These are phyloP conservation scores for Sylvia borin DNA, from an alignment of 2,797 vertebrate species.

Conservation along the genomic window DNA sequence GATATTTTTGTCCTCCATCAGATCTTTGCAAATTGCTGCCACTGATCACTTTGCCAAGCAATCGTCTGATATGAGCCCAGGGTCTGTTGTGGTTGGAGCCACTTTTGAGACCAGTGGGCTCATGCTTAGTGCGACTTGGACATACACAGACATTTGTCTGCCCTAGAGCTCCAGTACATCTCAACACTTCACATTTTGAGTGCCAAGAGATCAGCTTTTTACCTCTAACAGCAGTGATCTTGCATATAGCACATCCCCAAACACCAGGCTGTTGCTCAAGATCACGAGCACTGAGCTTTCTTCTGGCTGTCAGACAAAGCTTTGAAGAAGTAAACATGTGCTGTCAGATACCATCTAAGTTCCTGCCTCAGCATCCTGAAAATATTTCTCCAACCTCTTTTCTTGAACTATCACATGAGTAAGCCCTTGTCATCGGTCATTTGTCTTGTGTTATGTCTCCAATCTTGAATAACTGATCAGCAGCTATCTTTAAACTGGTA, in stretches of 20 bases:
- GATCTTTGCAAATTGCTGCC: neutral
- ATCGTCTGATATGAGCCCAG: fast-evolving
- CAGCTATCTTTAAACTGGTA: neutral
- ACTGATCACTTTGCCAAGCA: neutral
- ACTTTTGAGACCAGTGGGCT: neutral
- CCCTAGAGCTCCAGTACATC: neutral
- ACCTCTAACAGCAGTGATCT: neutral
- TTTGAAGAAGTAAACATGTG: neutral
- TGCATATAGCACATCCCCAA: neutral
- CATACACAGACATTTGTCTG: neutral
- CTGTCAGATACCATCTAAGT: neutral
- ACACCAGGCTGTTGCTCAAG: neutral
- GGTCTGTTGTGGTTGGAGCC: neutral
- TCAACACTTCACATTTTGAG: neutral
- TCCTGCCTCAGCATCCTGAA: neutral
- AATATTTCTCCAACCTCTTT: neutral
- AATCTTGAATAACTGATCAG: neutral
- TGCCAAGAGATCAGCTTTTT: neutral
- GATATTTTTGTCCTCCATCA: neutral
- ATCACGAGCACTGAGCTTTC: fast-evolving
- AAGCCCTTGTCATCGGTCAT: fast-evolving
- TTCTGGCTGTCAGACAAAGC: neutral
- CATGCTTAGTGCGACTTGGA: neutral
- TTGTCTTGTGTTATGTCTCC: neutral
- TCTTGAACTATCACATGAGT: neutral